These are phyloP conservation scores for crab-eating macaque (Macaca fascicularis) DNA, from an alignment of 2,113 vertebrate genomes.

Conservation along the genomic window DNA sequence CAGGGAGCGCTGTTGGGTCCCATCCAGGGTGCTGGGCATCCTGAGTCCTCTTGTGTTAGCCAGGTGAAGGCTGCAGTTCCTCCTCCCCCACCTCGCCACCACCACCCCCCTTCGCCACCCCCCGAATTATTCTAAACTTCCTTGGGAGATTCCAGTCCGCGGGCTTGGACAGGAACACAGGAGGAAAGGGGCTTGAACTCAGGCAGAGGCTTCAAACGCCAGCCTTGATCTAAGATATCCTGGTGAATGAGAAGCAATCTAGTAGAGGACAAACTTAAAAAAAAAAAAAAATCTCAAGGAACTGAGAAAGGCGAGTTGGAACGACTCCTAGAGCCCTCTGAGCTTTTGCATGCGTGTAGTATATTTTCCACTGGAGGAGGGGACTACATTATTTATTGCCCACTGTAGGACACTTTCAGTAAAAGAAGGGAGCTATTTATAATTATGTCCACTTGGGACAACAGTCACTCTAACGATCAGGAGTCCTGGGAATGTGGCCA, in stretches of 20 bases:
- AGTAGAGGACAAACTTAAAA: not conserved
- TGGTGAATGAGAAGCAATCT: not conserved
- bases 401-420: not conserved
- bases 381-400: not conserved
- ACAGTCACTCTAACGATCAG: not conserved
- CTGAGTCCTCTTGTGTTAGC: too few relatives aligned
- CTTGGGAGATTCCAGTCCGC: not conserved
- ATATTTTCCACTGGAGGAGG: not conserved
- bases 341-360: fast-evolving
- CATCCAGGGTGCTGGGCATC: not conserved
- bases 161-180: not conserved
- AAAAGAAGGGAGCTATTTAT: not conserved
- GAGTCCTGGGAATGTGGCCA: not conserved
- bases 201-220: not conserved
- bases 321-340: not conserved
- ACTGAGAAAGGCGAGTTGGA: not conserved
- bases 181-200: not conserved
- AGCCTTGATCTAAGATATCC: not conserved
- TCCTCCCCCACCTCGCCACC: too few relatives aligned
- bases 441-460: not conserved
- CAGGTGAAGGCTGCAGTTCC: not conserved
- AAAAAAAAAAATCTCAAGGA: too few relatives aligned
- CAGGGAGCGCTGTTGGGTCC: not conserved
- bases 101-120: too few relatives aligned
- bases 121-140: not conserved